Conservation (phyloP, 2,888 invertebrate genomes). For the Drosophila longiperda region DNA sequence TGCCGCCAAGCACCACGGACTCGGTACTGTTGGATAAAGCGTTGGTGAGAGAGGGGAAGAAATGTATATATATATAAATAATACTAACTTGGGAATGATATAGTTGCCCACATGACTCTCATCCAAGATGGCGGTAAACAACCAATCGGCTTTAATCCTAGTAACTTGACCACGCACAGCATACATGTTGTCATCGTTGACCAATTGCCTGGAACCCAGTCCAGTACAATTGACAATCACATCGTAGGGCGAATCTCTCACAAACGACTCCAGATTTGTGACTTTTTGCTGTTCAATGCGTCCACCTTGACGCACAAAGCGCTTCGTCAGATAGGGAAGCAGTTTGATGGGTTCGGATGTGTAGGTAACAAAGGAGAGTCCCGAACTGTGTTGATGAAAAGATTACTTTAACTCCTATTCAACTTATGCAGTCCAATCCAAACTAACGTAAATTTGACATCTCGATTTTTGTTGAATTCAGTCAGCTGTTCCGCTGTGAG, state of each 20-base stretch:
- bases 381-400: slow-evolving; percentile 85
- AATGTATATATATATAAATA: slow-evolving; percentile 33
- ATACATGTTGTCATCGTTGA: slow-evolving; percentile 87
- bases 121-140: slow-evolving; percentile 87
- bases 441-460: slow-evolving; percentile 59
- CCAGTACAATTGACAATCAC: slow-evolving; percentile 92
- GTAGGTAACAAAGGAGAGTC: slow-evolving; percentile 88
- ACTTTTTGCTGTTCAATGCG: slow-evolving; percentile 86
- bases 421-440: background rate
- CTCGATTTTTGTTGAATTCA: slow-evolving; percentile 80
- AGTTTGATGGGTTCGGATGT: slow-evolving; percentile 88
- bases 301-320: slow-evolving; percentile 88
- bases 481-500: slow-evolving; percentile 74
- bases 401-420: background rate
- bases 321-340: slow-evolving; percentile 88
- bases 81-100: slow-evolving; percentile 90
- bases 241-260: slow-evolving; percentile 85
- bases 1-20: slow-evolving; percentile 91
- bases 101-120: slow-evolving; percentile 88
- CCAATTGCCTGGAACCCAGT: slow-evolving; percentile 88
- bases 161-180: slow-evolving; percentile 92
- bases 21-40: slow-evolving; percentile 85
- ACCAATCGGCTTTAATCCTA: slow-evolving; percentile 89
- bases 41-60: background rate
- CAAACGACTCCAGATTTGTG: slow-evolving; percentile 86